Base-by-base conservation (phyloP, 2,888 invertebrate genomes). In the Pterostichus niger region DNA sequence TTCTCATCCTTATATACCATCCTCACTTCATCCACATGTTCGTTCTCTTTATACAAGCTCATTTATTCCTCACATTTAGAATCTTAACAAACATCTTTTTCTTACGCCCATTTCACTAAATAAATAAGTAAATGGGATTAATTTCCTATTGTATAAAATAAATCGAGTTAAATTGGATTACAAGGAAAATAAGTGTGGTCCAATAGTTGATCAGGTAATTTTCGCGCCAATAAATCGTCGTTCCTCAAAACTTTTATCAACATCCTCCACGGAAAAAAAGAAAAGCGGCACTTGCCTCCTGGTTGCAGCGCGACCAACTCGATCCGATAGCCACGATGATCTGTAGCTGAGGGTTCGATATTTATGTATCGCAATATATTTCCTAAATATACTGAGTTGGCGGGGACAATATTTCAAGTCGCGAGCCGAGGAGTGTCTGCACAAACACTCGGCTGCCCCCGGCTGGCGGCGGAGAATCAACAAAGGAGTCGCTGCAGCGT, bases 281-380 rank as follows among this genome's bases (percentile, higher is more conserved):
- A 64, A 64, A 64, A 40, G 33, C 64, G 31, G 13, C 31, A 24
- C 59, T 59, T 59, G 59, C 7, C 64, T 24, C 6, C 6, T 7
- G 9, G 40, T 40, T 35, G 6, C 35, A 10, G 49, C 56, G 9
- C 5, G 24, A 17, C 56, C 56, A 56, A 56, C 49, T 24, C 15
- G 46, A 75, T 75, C 24, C 54, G 78, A 78, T 78, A 78, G 59
- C 71, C 68, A 9, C 40, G 52, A 81, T 81, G 71, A 81, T 81
- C 80, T 81, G 80, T 71, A 31, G 68, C 68, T 71, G 80, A 81
- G 56, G 68, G 80, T 71, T 81, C 40, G 54, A 71, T 81, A 81
- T 81, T 81, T 81, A 81, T 81, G 80, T 81, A 81, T 71, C 68
- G 71, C 56, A 49, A 81, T 81, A 81, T 71, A 81, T 81, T 81